Conservation (phyloP, 64 coral and sea anemone species). For the Astreopora myriophthalma region DNA sequence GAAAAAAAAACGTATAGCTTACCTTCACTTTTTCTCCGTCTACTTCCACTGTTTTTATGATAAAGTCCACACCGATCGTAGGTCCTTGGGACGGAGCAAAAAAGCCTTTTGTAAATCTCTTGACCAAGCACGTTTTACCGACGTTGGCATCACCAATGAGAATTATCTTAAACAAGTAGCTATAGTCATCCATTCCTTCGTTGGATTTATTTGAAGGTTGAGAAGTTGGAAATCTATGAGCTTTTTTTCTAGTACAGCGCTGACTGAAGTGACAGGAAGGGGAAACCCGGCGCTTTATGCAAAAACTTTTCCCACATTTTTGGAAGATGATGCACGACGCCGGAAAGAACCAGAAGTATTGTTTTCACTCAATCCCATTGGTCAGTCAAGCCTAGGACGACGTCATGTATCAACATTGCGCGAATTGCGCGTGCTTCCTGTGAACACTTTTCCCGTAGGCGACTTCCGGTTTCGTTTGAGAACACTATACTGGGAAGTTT, state of each 20-base stretch:
- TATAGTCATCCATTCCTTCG: conserved; percentile 84
- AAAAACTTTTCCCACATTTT: conserved; percentile 2
- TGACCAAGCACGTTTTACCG: conserved; percentile 96
- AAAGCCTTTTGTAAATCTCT: conserved; percentile 94
- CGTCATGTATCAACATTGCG: conserved; percentile 49
- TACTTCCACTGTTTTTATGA: conserved; percentile 96
- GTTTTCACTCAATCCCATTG: conserved; percentile 29
- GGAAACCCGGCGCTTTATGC: conserved; percentile 17
- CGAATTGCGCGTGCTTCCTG: background rate
- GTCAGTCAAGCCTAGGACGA: conserved; percentile 75
- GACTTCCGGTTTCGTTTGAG: background rate
- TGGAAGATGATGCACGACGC: conserved; percentile 67
- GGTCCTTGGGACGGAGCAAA: conserved; percentile 91
- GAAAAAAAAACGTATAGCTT: background rate
- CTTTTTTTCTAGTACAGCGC: background rate
- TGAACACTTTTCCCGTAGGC: background rate
- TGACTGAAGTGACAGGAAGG: background rate
- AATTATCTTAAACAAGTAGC: conserved; percentile 96
- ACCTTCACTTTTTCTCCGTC: conserved; percentile 97
- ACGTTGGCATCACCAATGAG: conserved; percentile 98
- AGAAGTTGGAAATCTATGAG: too few relatives aligned
- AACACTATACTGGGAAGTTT: background rate
- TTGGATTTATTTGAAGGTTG: too few relatives aligned
- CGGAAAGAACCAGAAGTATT: conserved; percentile 39
- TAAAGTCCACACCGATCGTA: conserved; percentile 98